Evolutionary conservation across 2,113 vertebrate genomes (phyloP).

Genomic region (Caranx melampygus): DNA sequence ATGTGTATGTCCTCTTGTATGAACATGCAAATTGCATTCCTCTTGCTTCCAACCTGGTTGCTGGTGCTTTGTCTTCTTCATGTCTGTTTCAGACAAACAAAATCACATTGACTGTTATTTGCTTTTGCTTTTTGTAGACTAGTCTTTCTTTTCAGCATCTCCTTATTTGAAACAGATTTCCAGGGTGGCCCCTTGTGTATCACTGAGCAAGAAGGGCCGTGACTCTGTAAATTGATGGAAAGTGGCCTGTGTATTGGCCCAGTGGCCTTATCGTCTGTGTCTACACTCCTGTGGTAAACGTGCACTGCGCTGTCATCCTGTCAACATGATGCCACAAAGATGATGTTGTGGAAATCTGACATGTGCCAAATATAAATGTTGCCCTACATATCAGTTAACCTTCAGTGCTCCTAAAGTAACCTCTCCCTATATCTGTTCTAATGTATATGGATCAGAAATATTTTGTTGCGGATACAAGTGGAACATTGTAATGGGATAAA

Average conservation of each 20-base stretch:
- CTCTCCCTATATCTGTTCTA: conserved; percentile 1
- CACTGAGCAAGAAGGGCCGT: neutral
- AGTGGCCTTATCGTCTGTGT: conserved; percentile 27
- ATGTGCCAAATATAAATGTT: conserved; percentile 72
- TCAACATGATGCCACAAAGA: conserved; percentile 54
- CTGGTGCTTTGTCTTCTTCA: neutral
- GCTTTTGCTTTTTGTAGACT: neutral
- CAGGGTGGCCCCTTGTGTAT: conserved; percentile 13
- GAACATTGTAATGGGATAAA: neutral
- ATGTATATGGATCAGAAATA: neutral
- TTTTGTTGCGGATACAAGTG: neutral
- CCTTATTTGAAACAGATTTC: conserved; percentile 10
- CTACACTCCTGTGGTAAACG: conserved; percentile 16
- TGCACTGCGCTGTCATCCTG: conserved; percentile 50
- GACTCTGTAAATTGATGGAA: conserved; percentile 2
- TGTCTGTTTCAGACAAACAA: neutral
- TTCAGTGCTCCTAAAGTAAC: conserved; percentile 16
- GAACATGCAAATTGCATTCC: neutral
- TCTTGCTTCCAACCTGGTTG: neutral
- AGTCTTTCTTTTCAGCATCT: neutral
- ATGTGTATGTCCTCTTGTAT: conserved; percentile 5
- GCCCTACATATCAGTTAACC: conserved; percentile 49
- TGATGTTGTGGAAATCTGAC: conserved; percentile 66
- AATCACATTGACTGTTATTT: neutral
- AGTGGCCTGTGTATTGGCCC: conserved; percentile 9